Percentiles rank a stretch among this genome's conserved stretches.
Evolutionary conservation across 2,888 invertebrate genomes (phyloP).

Genomic region (Pseudoips prasinana): DNA sequence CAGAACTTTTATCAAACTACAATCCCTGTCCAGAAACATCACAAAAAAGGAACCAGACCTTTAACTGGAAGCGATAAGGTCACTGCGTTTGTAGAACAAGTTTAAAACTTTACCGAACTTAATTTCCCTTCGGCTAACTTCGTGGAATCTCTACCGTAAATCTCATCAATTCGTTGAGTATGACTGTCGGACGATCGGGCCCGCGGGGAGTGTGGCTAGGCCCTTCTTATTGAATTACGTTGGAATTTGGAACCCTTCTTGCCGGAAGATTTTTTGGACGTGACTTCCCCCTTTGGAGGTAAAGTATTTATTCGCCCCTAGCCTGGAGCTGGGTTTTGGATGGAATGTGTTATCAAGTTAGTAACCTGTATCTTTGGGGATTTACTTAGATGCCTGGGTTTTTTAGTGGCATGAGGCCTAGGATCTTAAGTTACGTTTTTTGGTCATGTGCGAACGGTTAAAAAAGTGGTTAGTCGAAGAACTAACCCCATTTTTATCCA

Average conservation of each 20-base stretch:
- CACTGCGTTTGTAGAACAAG: slow-evolving; percentile 49
- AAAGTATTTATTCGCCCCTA: slow-evolving; percentile 46
- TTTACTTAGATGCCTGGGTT: too few species aligned
- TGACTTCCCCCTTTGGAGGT: slow-evolving; percentile 36
- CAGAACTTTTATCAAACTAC: slow-evolving; percentile 22
- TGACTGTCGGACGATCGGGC: slow-evolving; percentile 44
- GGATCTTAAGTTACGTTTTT: too few species aligned
- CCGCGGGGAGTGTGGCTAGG: slow-evolving; percentile 49
- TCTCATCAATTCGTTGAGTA: slow-evolving; percentile 72
- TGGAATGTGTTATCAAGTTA: background rate
- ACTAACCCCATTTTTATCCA: too few species aligned
- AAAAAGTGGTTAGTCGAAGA: too few species aligned
- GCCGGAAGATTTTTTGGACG: slow-evolving; percentile 38
- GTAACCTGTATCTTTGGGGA: slow-evolving; percentile 3
- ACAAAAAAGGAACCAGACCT: slow-evolving; percentile 28
- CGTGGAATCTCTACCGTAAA: slow-evolving; percentile 65
- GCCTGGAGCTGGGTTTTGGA: slow-evolving; percentile 24
- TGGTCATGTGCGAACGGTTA: too few species aligned
- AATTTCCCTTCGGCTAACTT: slow-evolving; percentile 73
- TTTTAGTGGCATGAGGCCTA: too few species aligned
- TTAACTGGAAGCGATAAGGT: slow-evolving; percentile 48
- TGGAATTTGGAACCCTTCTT: slow-evolving; percentile 44
- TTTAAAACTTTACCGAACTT: slow-evolving; percentile 62
- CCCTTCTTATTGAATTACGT: slow-evolving; percentile 65
- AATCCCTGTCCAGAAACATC: slow-evolving; percentile 19